Evolutionary conservation across 2,888 invertebrate species (phyloP), one percentile per base, ranked within the genome.

Genomic region (Eudemis profundana): DNA sequence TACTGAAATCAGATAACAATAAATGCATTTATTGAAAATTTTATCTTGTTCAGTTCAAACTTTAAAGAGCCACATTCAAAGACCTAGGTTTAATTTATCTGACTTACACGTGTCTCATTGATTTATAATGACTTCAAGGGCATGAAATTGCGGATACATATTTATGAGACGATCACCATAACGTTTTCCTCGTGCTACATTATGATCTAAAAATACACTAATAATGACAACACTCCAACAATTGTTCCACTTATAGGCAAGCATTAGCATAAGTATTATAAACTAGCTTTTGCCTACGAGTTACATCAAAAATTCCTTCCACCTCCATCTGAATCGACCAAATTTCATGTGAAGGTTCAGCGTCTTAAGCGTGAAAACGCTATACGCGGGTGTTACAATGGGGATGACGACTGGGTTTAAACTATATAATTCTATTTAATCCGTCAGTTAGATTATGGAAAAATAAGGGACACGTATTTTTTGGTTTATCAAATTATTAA

Each of bases 201-300:
- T 12, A 17, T 44, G 44, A 61, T 61, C 29, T 51, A 44, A 44
- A 49, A 60, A 50, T 42, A 50, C 14, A 27, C 29, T 17, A 49
- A 40, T 15, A 54, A 15, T 23, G 4, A 14, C 15, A 15, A 40
- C 17, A 42, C 4, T 27, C 5, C 14, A n/a, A 14, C 33, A 36
- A 60, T 40, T 49, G 46, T 49, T 19, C 38, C 27, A 27, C 33
- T 36, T 46, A 33, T 14, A 57, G 21, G 23, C 19, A 57, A n/a
- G 10, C 38, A 60, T 60, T 60, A 40, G 23, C 59, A 47, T 49
- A 49, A 17, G 23, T 27, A 15, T 36, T 7, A 38, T 23, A 47
- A 47, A n/a, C 54, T 15, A 33, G n/a, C n/a, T n/a, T n/a, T n/a
- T n/a, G n/a, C n/a, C n/a, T n/a, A n/a, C n/a, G n/a, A n/a, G n/a